A percentile compares a stretch with the other conserved stretches of the same genome.
phyloP scores from a whole-genome alignment of 2,888 invertebrate species.

The Drosophila helvetica region DNA sequence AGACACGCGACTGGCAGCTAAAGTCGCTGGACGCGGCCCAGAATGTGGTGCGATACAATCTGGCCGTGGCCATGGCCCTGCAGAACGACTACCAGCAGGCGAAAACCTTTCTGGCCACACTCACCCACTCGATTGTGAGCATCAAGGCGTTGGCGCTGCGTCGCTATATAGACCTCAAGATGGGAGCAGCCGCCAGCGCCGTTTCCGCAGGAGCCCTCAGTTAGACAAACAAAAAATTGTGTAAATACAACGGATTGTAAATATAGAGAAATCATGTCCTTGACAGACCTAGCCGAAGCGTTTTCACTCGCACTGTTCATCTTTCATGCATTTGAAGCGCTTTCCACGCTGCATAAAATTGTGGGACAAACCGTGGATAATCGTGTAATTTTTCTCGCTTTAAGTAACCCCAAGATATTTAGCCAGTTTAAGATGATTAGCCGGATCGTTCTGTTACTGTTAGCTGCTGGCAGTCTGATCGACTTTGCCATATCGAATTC shows the following conservation, averaged over 20 bases:
- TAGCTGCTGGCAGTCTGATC: background rate
- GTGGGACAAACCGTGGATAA: background rate
- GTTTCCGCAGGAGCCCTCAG: slow-evolving; percentile 31
- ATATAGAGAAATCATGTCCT: slow-evolving; percentile 84
- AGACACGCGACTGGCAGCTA: slow-evolving; percentile 85
- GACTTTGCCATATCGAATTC: background rate
- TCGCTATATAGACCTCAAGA: slow-evolving; percentile 85
- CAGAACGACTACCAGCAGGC: slow-evolving; percentile 90
- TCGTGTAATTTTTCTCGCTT: background rate
- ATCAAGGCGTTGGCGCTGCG: slow-evolving; percentile 83
- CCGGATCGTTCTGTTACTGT: background rate
- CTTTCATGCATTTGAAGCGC: background rate
- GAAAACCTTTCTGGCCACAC: slow-evolving; percentile 71
- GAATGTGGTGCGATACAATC: slow-evolving; percentile 90
- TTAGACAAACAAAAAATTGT: slow-evolving; percentile 69
- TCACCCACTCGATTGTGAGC: slow-evolving; percentile 81
- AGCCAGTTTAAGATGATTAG: background rate
- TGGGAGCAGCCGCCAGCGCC: slow-evolving; percentile 13
- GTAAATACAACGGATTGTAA: slow-evolving; percentile 64
- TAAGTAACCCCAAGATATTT: background rate
- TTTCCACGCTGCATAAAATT: background rate
- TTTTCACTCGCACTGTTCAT: background rate
- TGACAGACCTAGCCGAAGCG: slow-evolving; percentile 76
- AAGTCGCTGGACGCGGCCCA: slow-evolving; percentile 87
- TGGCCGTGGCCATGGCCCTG: slow-evolving; percentile 90